A percentile compares a stretch with the other conserved stretches of the same genome.
These are phyloP conservation scores for Platichthys flesus DNA, from an alignment of 2,113 vertebrate genomes.

Conservation along the genomic window DNA sequence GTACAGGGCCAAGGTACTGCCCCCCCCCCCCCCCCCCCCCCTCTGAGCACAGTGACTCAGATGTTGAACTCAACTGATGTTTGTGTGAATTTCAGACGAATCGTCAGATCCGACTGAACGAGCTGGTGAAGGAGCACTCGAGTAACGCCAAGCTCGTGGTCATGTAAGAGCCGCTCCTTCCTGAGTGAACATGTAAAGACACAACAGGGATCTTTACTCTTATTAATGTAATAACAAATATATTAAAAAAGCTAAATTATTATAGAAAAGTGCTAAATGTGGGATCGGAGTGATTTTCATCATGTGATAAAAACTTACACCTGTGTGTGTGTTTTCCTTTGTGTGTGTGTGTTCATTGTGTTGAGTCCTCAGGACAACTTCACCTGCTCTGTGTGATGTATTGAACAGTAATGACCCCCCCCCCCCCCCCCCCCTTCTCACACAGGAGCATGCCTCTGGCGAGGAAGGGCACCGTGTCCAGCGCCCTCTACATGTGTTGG, in stretches of 20 bases:
- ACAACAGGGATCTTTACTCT: too few relatives aligned
- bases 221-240: too few relatives aligned
- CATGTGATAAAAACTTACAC: too few relatives aligned
- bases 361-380: too few relatives aligned
- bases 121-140: slow-evolving; percentile 96
- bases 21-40: not conserved
- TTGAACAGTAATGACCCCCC: not conserved
- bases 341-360: too few relatives aligned
- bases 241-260: too few relatives aligned
- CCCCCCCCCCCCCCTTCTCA: not conserved
- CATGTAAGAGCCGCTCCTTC: slow-evolving; percentile 86
- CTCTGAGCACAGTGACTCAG: not conserved
- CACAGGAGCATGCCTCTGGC: slow-evolving; percentile 94
- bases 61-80: not conserved
- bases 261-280: too few relatives aligned
- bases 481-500: slow-evolving; percentile 98
- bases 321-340: too few relatives aligned
- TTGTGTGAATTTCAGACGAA: slow-evolving; percentile 85
- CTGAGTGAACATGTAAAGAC: too few relatives aligned
- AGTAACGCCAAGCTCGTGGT: slow-evolving; percentile 94
- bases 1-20: slow-evolving; percentile 92
- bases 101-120: slow-evolving; percentile 95
- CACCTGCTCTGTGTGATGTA: too few relatives aligned
- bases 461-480: slow-evolving; percentile 94
- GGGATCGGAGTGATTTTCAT: too few relatives aligned